These are phyloP conservation scores for Muntiacus reevesi DNA, from an alignment of 2,113 vertebrate species.

Conservation along the genomic window DNA sequence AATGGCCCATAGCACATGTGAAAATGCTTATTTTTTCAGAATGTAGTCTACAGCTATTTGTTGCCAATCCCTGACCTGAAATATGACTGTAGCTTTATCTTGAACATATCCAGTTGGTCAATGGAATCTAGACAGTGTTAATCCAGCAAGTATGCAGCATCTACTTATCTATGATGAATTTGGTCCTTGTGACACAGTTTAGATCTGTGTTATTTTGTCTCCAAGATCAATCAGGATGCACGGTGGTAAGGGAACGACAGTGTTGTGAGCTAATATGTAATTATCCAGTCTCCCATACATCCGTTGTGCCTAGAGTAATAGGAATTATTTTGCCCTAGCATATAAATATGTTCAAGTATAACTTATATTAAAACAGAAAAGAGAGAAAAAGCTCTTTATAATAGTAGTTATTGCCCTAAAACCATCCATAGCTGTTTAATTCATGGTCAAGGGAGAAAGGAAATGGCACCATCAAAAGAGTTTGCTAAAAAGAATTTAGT, in stretches of 20 bases:
- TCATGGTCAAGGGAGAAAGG: neutral
- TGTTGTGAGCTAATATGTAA: neutral
- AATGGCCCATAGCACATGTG: neutral
- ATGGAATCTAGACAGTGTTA: constrained; percentile 56
- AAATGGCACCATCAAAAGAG: neutral
- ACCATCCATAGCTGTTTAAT: neutral
- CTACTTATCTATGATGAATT: constrained; percentile 29
- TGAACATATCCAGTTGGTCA: constrained; percentile 14
- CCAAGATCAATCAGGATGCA: neutral
- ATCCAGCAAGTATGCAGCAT: constrained; percentile 45
- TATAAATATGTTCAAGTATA: neutral
- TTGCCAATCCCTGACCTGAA: neutral
- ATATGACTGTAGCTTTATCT: constrained; percentile 41
- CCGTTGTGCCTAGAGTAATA: neutral
- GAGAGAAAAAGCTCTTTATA: neutral
- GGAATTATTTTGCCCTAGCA: neutral
- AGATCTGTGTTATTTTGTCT: constrained; percentile 25
- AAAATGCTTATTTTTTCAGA: constrained; percentile 38
- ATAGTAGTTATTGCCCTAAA: neutral
- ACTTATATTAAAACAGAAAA: neutral
- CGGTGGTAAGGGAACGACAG: neutral
- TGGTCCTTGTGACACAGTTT: neutral
- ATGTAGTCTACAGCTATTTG: neutral
- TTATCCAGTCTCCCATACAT: neutral
- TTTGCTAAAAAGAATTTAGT: neutral